These are phyloP conservation scores for Odontamblyopus rebecca DNA, from an alignment of 2,797 vertebrate species.

Conservation along the genomic window DNA sequence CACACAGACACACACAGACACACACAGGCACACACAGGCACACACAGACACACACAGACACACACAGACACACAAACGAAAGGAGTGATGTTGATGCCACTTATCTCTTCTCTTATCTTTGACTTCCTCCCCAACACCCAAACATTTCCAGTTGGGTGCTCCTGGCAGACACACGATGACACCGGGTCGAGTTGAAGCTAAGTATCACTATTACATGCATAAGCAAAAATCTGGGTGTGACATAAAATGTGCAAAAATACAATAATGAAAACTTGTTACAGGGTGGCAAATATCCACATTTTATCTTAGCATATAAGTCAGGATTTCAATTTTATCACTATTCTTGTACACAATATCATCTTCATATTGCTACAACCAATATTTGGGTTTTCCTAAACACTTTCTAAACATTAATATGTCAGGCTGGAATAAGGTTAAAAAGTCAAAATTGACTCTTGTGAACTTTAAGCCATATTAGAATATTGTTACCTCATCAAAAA, in stretches of 20 bases:
- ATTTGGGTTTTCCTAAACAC: background rate
- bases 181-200: constrained; percentile 35
- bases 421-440: background rate
- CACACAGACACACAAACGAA: constrained; percentile 24
- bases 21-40: constrained; percentile 20
- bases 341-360: background rate
- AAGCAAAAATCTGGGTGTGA: background rate
- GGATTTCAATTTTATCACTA: background rate
- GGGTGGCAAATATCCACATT: background rate
- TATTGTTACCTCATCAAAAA: too few species aligned
- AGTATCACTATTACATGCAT: background rate
- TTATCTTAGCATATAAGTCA: background rate
- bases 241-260: background rate
- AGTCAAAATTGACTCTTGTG: too few species aligned
- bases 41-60: constrained; percentile 23
- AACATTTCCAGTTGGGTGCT: constrained; percentile 5
- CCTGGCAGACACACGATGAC: constrained; percentile 9
- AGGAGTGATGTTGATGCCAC: constrained; percentile 27
- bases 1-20: constrained; percentile 36
- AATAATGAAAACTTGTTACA: background rate
- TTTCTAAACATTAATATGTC: background rate
- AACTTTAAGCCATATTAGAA: too few species aligned
- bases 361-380: background rate
- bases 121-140: constrained; percentile 17
- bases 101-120: constrained; percentile 1